Percentiles rank a stretch among this genome's conserved stretches.
phyloP scores from a whole-genome alignment of 2,797 vertebrate species.

The Danio kyathit region DNA sequence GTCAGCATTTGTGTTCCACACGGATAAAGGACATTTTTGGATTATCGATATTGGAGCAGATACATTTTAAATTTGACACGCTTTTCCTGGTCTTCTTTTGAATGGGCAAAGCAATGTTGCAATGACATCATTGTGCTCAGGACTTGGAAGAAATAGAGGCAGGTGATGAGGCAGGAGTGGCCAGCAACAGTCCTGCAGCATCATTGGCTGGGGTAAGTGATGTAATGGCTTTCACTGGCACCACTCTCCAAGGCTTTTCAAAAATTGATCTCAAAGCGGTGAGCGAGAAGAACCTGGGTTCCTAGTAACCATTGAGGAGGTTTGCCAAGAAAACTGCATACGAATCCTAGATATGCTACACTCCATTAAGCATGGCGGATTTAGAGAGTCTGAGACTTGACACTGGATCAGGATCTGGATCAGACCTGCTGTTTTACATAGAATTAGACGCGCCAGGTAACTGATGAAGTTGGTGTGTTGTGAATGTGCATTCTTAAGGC shows the following conservation, averaged over 20 bases:
- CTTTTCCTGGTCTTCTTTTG: neutral
- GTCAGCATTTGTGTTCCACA: neutral
- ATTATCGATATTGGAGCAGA: neutral
- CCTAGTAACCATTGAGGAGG: conserved; percentile 78
- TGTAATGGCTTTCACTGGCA: conserved; percentile 92
- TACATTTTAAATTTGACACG: neutral
- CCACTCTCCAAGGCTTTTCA: conserved; percentile 86
- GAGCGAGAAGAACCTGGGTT: conserved; percentile 77
- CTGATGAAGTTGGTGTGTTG: conserved; percentile 32
- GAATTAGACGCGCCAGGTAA: conserved; percentile 85
- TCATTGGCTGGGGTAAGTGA: conserved; percentile 98
- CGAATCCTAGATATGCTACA: conserved; percentile 79
- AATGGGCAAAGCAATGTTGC: conserved; percentile 53
- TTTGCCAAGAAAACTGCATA: conserved; percentile 59
- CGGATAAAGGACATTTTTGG: conserved; percentile 25
- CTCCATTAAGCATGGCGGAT: conserved; percentile 81
- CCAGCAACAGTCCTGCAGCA: conserved; percentile 88
- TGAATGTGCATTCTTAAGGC: neutral
- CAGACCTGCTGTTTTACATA: conserved; percentile 86
- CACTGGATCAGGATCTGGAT: conserved; percentile 78
- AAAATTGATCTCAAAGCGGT: conserved; percentile 81
- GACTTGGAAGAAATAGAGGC: conserved; percentile 74
- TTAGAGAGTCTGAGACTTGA: conserved; percentile 80
- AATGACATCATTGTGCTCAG: conserved; percentile 77
- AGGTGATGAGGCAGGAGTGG: conserved; percentile 87